These are phyloP conservation scores for Poecilia picta DNA, from an alignment of 2,797 vertebrate genomes.

Conservation along the genomic window DNA sequence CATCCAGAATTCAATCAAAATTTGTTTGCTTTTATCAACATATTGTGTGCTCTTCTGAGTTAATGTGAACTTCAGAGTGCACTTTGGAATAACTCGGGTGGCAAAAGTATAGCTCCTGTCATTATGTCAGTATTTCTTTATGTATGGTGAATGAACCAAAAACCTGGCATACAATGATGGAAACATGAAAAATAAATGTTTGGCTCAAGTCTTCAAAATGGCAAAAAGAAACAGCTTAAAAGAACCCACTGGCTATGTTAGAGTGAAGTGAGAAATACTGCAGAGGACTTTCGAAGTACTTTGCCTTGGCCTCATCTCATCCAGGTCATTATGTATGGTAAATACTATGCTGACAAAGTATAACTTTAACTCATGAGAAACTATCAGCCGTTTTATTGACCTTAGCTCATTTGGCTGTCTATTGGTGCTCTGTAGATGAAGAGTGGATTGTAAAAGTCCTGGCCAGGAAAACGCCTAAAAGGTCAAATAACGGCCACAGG, in stretches of 20 bases:
- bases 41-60: neutral
- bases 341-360: slow-evolving; percentile 26
- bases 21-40: neutral
- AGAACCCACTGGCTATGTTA: neutral
- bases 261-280: slow-evolving; percentile 1
- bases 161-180: neutral
- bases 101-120: neutral
- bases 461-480: slow-evolving; percentile 14
- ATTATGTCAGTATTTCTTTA: neutral
- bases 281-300: neutral
- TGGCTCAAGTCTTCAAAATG: neutral
- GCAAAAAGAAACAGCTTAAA: neutral
- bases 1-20: neutral
- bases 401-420: neutral
- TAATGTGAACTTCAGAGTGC: neutral
- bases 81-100: neutral
- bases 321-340: slow-evolving; percentile 22
- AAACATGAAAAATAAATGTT: neutral
- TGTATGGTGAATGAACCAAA: neutral
- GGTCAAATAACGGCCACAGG: slow-evolving; percentile 5
- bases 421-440: slow-evolving; percentile 2
- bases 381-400: slow-evolving; percentile 29
- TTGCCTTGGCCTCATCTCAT: slow-evolving; percentile 8
- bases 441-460: slow-evolving; percentile 12
- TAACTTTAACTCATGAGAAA: slow-evolving; percentile 18